Conservation (phyloP, 92 coral and sea anemone species). For the Scolanthus callimorphus region DNA sequence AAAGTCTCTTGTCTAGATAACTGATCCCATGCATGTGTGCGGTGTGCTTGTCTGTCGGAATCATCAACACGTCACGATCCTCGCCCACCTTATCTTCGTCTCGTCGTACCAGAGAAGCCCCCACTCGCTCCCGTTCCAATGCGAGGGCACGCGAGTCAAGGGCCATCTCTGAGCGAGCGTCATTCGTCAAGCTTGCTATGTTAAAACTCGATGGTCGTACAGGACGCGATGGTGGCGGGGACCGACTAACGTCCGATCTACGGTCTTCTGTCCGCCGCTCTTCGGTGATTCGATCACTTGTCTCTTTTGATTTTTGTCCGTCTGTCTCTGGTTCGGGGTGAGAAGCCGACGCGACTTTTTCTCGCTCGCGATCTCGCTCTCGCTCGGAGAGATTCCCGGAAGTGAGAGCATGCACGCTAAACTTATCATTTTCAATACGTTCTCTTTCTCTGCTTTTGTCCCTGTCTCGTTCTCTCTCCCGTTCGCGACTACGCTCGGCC, state of each 20-base stretch:
- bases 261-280: slow-evolving; percentile 21
- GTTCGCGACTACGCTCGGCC: slow-evolving; percentile 44
- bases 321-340: slow-evolving; percentile 49
- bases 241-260: slow-evolving; percentile 32
- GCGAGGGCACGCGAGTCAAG: slow-evolving; percentile 6
- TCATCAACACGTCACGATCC: slow-evolving; percentile 57
- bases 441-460: slow-evolving; percentile 54
- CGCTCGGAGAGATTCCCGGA: slow-evolving; percentile 5
- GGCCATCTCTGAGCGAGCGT: slow-evolving; percentile 56
- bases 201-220: slow-evolving; percentile 61
- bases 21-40: slow-evolving; percentile 39
- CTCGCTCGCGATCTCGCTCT: slow-evolving; percentile 37
- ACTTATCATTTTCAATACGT: slow-evolving; percentile 18
- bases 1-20: slow-evolving; percentile 68
- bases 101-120: slow-evolving; percentile 11
- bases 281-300: slow-evolving; percentile 43
- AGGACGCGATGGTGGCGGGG: slow-evolving; percentile 29
- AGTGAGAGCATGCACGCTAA: slow-evolving; percentile 11
- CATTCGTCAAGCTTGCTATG: slow-evolving; percentile 76
- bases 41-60: slow-evolving; percentile 63
- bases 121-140: slow-evolving; percentile 8
- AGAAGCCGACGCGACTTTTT: slow-evolving; percentile 10
- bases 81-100: slow-evolving; percentile 46
- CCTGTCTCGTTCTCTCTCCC: slow-evolving; percentile 65
- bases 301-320: slow-evolving; percentile 21